These are phyloP conservation scores for Ascaphus truei DNA, from an alignment of 2,113 vertebrate genomes.

Conservation along the genomic window DNA sequence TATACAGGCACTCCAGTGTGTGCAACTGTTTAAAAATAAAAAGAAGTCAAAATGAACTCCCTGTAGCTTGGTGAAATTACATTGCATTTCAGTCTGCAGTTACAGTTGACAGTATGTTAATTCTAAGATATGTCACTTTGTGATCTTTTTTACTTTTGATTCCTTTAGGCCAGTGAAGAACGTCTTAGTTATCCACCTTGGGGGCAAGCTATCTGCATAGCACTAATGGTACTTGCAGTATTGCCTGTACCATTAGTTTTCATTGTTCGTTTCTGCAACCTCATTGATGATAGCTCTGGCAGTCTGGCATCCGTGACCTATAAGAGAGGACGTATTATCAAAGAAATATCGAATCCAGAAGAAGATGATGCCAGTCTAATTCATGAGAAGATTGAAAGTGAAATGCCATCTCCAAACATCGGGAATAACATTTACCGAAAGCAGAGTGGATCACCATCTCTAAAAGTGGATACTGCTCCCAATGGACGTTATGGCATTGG, in stretches of 20 bases:
- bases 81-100: neutral
- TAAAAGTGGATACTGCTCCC: conserved; percentile 70
- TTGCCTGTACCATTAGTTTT: conserved; percentile 85
- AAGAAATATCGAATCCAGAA: conserved; percentile 74
- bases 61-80: no score
- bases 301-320: conserved; percentile 82
- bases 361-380: conserved; percentile 86
- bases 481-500: conserved; percentile 93
- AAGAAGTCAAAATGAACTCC: no score
- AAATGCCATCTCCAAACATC: conserved; percentile 81
- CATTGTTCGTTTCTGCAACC: conserved; percentile 73
- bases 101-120: no score
- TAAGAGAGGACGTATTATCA: conserved; percentile 87
- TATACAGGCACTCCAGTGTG: no score
- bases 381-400: conserved; percentile 79
- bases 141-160: conserved; percentile 2
- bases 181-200: conserved; percentile 77
- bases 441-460: conserved; percentile 67
- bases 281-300: conserved; percentile 72
- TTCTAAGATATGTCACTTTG: no score
- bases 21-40: no score
- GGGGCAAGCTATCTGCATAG: conserved; percentile 80
- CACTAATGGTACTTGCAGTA: conserved; percentile 77
- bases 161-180: conserved; percentile 72
- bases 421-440: conserved; percentile 87